phyloP scores from a whole-genome alignment of 2,888 invertebrate species.

The Ephialtes manifestator region DNA sequence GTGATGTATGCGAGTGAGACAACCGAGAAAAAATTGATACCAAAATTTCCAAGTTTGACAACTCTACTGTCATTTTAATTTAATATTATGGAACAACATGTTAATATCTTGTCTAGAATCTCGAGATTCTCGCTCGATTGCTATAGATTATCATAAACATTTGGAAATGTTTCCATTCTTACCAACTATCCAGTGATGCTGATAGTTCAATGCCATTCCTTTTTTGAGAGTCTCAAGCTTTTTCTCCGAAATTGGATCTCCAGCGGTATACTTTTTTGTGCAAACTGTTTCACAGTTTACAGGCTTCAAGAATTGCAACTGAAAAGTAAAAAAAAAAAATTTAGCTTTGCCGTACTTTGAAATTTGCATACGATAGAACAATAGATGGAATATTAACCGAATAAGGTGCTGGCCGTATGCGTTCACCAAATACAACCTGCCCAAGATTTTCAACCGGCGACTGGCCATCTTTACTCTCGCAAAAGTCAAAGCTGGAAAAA shows the following conservation, averaged over 20 bases:
- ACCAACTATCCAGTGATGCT: conserved; percentile 98
- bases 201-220: conserved; percentile 98
- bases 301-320: conserved; percentile 92
- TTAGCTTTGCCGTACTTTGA: neutral
- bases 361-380: neutral
- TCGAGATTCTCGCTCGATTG: no score
- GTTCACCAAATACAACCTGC: conserved; percentile 99
- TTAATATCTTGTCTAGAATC: no score
- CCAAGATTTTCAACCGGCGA: conserved; percentile 99
- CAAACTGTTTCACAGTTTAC: conserved; percentile 89
- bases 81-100: no score
- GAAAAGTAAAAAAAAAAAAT: conserved; percentile 65
- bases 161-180: neutral
- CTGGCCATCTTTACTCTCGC: conserved; percentile 90
- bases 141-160: neutral
- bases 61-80: no score
- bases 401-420: conserved; percentile 98
- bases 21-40: no score
- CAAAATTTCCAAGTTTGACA: no score
- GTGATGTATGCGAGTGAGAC: neutral
- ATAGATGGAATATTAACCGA: conserved; percentile 87
- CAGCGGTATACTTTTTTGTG: conserved; percentile 92
- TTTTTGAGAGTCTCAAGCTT: conserved; percentile 94
- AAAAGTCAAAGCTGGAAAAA: conserved; percentile 95
- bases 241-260: conserved; percentile 89